These are phyloP conservation scores for Apotomis betuletana DNA, from an alignment of 2,888 invertebrate genomes.

Conservation along the genomic window DNA sequence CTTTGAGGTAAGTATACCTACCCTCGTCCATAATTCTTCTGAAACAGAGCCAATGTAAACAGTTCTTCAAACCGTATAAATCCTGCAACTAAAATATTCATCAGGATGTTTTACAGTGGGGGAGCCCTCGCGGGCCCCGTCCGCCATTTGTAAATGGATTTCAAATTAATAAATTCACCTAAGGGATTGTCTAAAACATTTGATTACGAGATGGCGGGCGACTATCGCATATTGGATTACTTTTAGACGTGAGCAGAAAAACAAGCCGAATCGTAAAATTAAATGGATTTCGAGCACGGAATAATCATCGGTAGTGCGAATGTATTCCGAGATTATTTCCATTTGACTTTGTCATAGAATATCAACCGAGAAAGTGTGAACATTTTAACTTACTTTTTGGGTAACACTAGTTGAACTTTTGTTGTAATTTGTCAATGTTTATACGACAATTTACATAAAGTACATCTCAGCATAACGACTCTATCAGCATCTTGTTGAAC, in stretches of 20 bases:
- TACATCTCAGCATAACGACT: no score
- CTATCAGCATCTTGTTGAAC: no score
- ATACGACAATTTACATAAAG: no score
- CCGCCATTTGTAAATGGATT: slow-evolving; percentile 74
- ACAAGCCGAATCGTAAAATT: slow-evolving; percentile 26
- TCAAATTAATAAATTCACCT: slow-evolving; percentile 68
- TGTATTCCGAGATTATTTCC: background rate
- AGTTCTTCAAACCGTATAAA: slow-evolving; percentile 32
- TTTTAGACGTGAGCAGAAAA: slow-evolving; percentile 33
- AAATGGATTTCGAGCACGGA: slow-evolving; percentile 26
- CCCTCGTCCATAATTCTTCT: slow-evolving; percentile 5
- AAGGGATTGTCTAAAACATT: slow-evolving; percentile 58
- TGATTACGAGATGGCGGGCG: slow-evolving; percentile 42
- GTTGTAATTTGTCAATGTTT: no score
- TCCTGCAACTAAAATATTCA: slow-evolving; percentile 55
- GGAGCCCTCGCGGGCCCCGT: slow-evolving; percentile 44
- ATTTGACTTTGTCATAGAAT: no score
- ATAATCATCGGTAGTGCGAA: slow-evolving; percentile 23
- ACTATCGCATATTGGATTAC: slow-evolving; percentile 36
- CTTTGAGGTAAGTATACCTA: background rate
- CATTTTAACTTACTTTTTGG: no score
- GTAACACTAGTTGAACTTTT: no score
- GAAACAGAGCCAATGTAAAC: slow-evolving; percentile 29
- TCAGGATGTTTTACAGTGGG: slow-evolving; percentile 58
- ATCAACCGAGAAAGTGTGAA: no score